phyloP scores from a whole-genome alignment of 2,888 invertebrate species.

The Zygothrica quintamaculata region DNA sequence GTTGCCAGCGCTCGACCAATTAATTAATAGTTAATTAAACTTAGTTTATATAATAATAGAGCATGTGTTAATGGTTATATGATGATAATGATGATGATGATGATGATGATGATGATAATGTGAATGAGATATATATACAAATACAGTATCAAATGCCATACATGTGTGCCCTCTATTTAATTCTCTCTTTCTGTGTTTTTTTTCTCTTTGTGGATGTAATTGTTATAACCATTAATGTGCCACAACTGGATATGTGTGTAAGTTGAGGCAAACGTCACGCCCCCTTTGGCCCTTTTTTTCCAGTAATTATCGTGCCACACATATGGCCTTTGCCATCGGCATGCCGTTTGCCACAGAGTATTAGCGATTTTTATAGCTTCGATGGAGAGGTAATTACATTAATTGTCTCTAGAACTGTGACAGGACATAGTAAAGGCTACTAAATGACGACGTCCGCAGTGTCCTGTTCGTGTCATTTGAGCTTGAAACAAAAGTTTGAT shows the following conservation, averaged over 20 bases:
- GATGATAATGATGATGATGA: slow-evolving; percentile 34
- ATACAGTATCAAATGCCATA: slow-evolving; percentile 70
- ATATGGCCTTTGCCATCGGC: slow-evolving; percentile 45
- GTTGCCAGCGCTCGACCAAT: slow-evolving; percentile 78
- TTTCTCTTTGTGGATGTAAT: slow-evolving; percentile 8
- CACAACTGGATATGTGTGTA: slow-evolving; percentile 16
- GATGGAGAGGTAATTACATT: slow-evolving; percentile 65
- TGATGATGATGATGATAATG: slow-evolving; percentile 33
- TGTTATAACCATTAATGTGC: slow-evolving; percentile 34
- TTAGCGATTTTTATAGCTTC: slow-evolving; percentile 60
- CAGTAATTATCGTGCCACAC: slow-evolving; percentile 56
- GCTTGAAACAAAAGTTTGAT: slow-evolving; percentile 29
- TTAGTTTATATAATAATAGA: slow-evolving; percentile 74
- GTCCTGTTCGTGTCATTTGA: slow-evolving; percentile 28
- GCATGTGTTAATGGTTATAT: slow-evolving; percentile 78
- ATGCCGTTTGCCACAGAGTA: slow-evolving; percentile 56
- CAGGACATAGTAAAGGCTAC: slow-evolving; percentile 24
- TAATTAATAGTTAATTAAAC: slow-evolving; percentile 76
- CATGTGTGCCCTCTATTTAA: not conserved
- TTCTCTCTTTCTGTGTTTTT: not conserved
- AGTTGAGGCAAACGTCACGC: slow-evolving; percentile 12
- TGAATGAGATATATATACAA: slow-evolving; percentile 57
- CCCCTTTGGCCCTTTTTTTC: slow-evolving; percentile 13
- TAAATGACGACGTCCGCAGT: slow-evolving; percentile 36
- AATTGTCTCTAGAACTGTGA: slow-evolving; percentile 48